Evolutionary conservation across 2,888 invertebrate species (phyloP).

Genomic region (Drosophila ezoana): DNA sequence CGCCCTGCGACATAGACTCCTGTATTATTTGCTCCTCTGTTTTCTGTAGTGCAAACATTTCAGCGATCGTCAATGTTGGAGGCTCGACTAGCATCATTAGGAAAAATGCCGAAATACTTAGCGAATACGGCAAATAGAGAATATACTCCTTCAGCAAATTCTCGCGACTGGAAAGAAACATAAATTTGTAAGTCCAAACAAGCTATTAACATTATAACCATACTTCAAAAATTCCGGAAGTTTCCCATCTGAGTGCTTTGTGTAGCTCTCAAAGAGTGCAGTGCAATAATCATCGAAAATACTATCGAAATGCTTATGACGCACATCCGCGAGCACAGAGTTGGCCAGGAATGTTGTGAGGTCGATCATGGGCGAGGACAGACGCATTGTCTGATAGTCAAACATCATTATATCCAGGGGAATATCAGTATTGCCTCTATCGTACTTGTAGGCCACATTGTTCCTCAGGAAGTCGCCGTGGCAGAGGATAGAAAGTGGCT

Average conservation of each 20-base stretch:
- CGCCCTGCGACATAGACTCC: constrained; percentile 71
- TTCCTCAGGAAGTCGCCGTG: constrained; percentile 84
- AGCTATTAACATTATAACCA: not conserved
- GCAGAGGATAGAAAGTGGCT: constrained; percentile 82
- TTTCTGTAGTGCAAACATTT: constrained; percentile 46
- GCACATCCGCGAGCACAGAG: constrained; percentile 76
- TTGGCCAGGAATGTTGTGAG: constrained; percentile 75
- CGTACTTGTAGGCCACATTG: constrained; percentile 83
- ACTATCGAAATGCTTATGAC: constrained; percentile 71
- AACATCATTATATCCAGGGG: constrained; percentile 83
- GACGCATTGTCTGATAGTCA: constrained; percentile 83
- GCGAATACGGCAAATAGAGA: constrained; percentile 74
- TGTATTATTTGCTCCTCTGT: constrained; percentile 53
- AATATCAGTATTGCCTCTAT: constrained; percentile 38
- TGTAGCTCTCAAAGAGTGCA: constrained; percentile 61
- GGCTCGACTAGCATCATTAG: constrained; percentile 75
- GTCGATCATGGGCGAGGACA: constrained; percentile 84
- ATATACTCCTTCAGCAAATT: constrained; percentile 81
- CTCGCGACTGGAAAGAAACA: constrained; percentile 61
- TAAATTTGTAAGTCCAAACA: not conserved
- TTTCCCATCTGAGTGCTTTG: constrained; percentile 27
- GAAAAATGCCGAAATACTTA: constrained; percentile 72
- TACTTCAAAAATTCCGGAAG: constrained; percentile 80
- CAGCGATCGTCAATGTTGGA: constrained; percentile 36
- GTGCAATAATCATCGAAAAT: constrained; percentile 81